These are phyloP conservation scores for Lipotes vexillifer DNA, from an alignment of 2,113 vertebrate genomes.

Conservation along the genomic window DNA sequence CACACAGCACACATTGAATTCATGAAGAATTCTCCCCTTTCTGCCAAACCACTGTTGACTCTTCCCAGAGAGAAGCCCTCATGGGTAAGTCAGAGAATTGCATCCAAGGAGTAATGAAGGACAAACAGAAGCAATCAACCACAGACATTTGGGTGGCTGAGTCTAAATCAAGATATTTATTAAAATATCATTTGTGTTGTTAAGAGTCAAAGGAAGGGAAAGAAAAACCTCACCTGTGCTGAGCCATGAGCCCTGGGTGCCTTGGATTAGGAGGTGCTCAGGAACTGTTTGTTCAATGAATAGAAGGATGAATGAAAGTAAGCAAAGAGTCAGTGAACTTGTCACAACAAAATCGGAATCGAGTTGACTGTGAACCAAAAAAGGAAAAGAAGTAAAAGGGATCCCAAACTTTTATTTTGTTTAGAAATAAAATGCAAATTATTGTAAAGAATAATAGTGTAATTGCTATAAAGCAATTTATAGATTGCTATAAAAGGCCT, in stretches of 20 bases:
- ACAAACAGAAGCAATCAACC: not conserved
- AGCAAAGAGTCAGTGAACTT: rapidly evolving
- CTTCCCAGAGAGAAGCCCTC: not conserved
- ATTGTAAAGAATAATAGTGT: not conserved
- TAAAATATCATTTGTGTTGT: not conserved
- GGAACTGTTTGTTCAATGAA: too few relatives aligned
- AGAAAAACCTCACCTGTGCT: too few relatives aligned
- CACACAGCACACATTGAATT: rapidly evolving
- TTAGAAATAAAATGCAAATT: slow-evolving; percentile 33
- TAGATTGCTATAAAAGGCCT: not conserved
- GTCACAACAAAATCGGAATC: rapidly evolving
- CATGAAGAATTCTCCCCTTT: not conserved
- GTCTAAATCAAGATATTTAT: not conserved
- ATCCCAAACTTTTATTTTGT: slow-evolving; percentile 29
- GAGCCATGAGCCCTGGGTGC: not conserved
- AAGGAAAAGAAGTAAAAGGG: slow-evolving; percentile 12
- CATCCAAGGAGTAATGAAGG: rapidly evolving
- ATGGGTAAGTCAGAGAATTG: too few relatives aligned
- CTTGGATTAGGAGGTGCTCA: too few relatives aligned
- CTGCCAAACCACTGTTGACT: not conserved
- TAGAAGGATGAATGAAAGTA: too few relatives aligned
- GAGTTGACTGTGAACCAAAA: not conserved
- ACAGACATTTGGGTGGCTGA: not conserved
- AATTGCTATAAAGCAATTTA: too few relatives aligned
- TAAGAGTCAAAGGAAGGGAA: not conserved